Base-by-base conservation (phyloP, 2,113 vertebrate genomes). In the Amazona vittata region DNA sequence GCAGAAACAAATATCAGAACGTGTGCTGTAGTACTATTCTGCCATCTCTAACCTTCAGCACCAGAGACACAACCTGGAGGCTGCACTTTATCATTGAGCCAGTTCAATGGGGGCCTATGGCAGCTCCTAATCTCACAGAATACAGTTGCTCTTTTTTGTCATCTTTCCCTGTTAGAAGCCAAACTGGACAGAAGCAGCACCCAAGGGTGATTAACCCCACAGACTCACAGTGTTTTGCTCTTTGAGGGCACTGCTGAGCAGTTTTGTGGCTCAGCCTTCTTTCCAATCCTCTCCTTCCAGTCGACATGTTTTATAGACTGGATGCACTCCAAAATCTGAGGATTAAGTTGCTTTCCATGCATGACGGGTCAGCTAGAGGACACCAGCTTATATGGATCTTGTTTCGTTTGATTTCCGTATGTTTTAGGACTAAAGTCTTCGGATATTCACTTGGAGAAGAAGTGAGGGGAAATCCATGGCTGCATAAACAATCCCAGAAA, bases 401-500 rank as follows among this genome's bases (percentile, higher is more conserved):
- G 49, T 90, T 92, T 96, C 90, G 25, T 96, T 89, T 87, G 44
- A 91, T 94, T 97, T 94, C 90, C 69, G 25, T 93, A 76, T 94
- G 91, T 79, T 69, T 93, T 82, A 86, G 68, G 52, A 86, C 62
- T 92, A 62, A 94, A 93, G 68, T 70, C 87, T 82, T 92, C 39
- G 22, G 64, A 92, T 94, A 90, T 87, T 94, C 73, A 49, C 70
- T 91, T 76, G 67, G 47, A 31, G 70, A 69, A 89, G 73, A 86
- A 92, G 37, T 80, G 70, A 76, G 65, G 57, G 57, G 65, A 96
- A 94, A 95, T 92, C 60, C 24, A 2, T 41, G 47, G 44, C 80
- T 89, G n/a, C 57, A 83, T 43, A 93, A 92, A 76, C 87, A 94
- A 95, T 94, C 83, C 75, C 3, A 0, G 76, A 76, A 60, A 86